These are phyloP conservation scores for Abscondita cerata DNA, from an alignment of 2,888 invertebrate species.

Conservation along the genomic window DNA sequence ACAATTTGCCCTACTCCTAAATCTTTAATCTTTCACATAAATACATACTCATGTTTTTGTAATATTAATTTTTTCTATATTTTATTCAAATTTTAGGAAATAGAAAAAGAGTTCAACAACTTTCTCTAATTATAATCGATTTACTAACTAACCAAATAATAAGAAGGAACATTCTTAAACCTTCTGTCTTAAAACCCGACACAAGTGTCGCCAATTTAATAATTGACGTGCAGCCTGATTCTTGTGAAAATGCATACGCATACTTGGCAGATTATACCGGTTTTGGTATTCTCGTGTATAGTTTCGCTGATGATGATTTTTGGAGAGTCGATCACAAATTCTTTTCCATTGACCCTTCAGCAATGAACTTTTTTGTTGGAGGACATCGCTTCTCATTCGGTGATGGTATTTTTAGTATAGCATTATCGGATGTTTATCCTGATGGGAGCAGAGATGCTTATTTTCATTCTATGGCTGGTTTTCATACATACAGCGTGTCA, in stretches of 20 bases:
- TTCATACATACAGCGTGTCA: conserved; percentile 73
- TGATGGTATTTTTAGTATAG: conserved; percentile 79
- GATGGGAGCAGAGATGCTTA: conserved; percentile 70
- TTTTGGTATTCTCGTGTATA: conserved; percentile 68
- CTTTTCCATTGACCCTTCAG: conserved; percentile 74
- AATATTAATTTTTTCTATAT: background rate
- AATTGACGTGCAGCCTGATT: conserved; percentile 66
- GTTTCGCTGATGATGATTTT: conserved; percentile 66
- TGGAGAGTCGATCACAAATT: conserved; percentile 77
- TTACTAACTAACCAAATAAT: conserved; percentile 68
- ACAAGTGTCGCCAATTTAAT: conserved; percentile 71
- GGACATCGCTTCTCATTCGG: conserved; percentile 79
- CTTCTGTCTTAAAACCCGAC: conserved; percentile 57
- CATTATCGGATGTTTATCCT: conserved; percentile 61
- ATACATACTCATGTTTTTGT: too few species aligned
- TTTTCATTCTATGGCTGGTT: conserved; percentile 81
- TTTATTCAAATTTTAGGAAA: conserved; percentile 56
- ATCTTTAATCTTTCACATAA: too few species aligned
- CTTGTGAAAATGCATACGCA: conserved; percentile 71
- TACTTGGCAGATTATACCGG: conserved; percentile 74
- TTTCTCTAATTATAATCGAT: conserved; percentile 72
- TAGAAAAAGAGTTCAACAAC: conserved; percentile 62
- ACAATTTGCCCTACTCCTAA: too few species aligned
- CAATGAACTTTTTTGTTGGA: conserved; percentile 71
- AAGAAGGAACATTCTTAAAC: conserved; percentile 64